Conservation (phyloP, 37 sponge, comb jelly and placozoan genomes). For the Agelas oroides region DNA sequence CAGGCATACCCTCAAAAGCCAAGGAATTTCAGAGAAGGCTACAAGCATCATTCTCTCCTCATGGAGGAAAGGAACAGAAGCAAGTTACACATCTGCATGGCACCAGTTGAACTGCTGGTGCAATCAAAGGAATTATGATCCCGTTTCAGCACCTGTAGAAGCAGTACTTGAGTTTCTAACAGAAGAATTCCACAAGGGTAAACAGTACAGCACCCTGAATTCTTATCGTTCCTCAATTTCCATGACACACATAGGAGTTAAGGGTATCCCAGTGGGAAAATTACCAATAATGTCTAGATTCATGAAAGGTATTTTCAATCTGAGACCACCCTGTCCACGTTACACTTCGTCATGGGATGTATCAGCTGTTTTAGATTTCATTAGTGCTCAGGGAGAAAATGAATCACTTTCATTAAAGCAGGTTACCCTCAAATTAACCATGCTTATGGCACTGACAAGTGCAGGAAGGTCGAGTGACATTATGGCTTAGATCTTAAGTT, state of each 20-base stretch:
- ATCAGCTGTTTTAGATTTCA: background rate
- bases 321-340: slow-evolving; percentile 7
- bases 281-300: background rate
- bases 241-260: background rate
- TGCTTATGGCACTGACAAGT: slow-evolving; percentile 3
- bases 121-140: no score
- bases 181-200: background rate
- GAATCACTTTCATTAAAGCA: background rate
- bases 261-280: background rate
- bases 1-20: no score
- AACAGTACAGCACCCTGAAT: slow-evolving; percentile 11
- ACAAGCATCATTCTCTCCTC: no score
- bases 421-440: background rate
- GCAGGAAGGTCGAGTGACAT: slow-evolving; percentile 2
- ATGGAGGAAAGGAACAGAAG: no score
- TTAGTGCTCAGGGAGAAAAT: background rate
- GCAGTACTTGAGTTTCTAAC: background rate
- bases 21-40: no score
- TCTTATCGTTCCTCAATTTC: slow-evolving; percentile 14
- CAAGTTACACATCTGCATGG: no score
- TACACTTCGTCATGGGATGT: slow-evolving; percentile 23
- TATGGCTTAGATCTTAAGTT: no score
- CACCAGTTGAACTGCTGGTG: no score
- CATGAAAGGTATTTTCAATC: slow-evolving; percentile 7
- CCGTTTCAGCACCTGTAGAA: no score